Percentiles rank a stretch among this genome's conserved stretches.
Conservation (phyloP, 2,797 vertebrate species). For the Sparidentex hasta region DNA sequence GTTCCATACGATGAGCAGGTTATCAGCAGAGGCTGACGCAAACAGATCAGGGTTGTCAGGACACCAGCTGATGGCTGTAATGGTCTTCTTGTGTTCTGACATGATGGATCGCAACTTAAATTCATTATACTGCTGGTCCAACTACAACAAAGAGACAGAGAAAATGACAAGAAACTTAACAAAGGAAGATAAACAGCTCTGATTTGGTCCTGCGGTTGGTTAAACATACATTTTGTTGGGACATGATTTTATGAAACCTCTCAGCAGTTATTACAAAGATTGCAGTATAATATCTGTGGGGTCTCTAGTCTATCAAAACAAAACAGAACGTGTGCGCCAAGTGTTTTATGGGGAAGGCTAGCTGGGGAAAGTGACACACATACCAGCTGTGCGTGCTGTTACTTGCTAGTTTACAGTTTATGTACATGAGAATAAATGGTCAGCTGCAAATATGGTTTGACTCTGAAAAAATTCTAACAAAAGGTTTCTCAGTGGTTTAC, state of each 20-base stretch:
- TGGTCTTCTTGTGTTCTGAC: conserved; percentile 99
- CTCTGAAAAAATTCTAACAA: too few species aligned
- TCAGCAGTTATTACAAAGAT: neutral
- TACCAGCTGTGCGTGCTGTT: too few species aligned
- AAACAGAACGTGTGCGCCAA: too few species aligned
- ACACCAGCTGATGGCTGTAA: conserved; percentile 97
- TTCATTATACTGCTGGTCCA: conserved; percentile 96
- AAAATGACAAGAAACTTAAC: neutral
- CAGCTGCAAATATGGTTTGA: too few species aligned
- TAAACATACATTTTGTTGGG: neutral
- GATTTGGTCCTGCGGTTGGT: neutral
- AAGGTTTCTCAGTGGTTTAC: too few species aligned
- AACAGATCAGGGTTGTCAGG: conserved; percentile 94
- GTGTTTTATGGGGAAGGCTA: too few species aligned
- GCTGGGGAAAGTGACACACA: too few species aligned
- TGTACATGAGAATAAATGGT: too few species aligned
- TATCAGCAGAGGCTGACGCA: conserved; percentile 93
- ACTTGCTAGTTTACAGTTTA: too few species aligned
- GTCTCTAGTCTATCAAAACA: too few species aligned
- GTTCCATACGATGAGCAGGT: conserved; percentile 96
- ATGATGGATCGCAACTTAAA: conserved; percentile 96
- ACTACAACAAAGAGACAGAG: conserved; percentile 76
- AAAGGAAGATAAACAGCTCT: neutral
- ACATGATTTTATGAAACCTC: neutral
- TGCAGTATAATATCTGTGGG: too few species aligned